Evolutionary conservation across 2,113 vertebrate genomes (phyloP).

Genomic region (Kryptolebias marmoratus): DNA sequence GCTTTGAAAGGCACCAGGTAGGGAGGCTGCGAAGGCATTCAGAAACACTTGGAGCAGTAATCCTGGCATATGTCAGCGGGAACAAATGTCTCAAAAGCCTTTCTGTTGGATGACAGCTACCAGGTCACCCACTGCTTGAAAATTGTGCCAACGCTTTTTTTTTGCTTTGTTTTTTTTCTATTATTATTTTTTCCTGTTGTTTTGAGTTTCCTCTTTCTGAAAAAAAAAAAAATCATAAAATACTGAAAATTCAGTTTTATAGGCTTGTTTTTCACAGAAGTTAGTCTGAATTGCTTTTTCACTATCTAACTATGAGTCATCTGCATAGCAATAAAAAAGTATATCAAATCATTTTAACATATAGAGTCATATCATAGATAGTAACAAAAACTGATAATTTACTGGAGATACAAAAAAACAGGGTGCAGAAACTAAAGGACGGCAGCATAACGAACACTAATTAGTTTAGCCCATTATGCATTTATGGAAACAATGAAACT

Average conservation of each 20-base stretch:
- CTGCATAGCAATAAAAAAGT: background rate
- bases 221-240: background rate
- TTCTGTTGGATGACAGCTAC: conserved; percentile 65
- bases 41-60: conserved; percentile 68
- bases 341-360: background rate
- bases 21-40: conserved; percentile 65
- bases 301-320: background rate
- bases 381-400: background rate
- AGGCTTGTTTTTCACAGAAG: background rate
- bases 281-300: background rate
- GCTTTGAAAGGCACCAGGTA: conserved; percentile 42
- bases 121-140: conserved; percentile 37
- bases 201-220: no score
- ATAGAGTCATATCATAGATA: background rate
- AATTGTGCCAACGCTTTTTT: conserved; percentile 15
- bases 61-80: conserved; percentile 72
- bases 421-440: background rate
- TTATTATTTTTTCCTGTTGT: background rate
- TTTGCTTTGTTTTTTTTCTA: background rate
- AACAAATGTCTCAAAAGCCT: conserved; percentile 75
- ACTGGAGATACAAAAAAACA: background rate
- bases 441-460: background rate
- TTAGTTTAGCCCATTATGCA: background rate
- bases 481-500: background rate
- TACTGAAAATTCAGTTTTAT: background rate